Evolutionary conservation across 2,888 invertebrate genomes (phyloP).

Genomic region (Sminthurinus aureus): DNA sequence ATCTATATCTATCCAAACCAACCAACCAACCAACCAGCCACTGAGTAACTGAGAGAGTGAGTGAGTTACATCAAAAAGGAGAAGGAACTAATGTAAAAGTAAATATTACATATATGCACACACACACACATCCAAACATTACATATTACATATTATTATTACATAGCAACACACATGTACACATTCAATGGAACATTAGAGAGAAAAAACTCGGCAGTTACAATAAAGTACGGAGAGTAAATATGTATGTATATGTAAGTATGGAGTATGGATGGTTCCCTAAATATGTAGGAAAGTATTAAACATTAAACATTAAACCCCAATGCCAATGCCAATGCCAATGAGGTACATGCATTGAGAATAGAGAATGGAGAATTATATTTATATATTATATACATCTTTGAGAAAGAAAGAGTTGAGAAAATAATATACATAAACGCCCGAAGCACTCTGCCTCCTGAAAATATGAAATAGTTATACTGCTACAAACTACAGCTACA

Average conservation of each 20-base stretch:
- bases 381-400: not conserved
- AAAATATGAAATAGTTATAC: constrained; percentile 15
- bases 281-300: not conserved
- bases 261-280: not conserved
- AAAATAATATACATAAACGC: constrained; percentile 18
- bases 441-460: constrained; percentile 13
- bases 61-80: no score
- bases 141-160: no score
- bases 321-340: not conserved
- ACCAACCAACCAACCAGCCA: not conserved
- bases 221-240: not conserved
- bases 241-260: not conserved
- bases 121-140: no score
- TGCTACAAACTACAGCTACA: not conserved
- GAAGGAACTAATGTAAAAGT: no score
- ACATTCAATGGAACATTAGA: not conserved
- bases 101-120: no score
- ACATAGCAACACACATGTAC: not conserved
- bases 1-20: not conserved
- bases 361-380: not conserved
- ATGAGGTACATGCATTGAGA: not conserved
- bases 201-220: not conserved
- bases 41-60: not conserved
- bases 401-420: not conserved
- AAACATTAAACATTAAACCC: no score